phyloP scores from a whole-genome alignment of 35 echinoderm and acorn worm genomes.

The Patiria miniata region DNA sequence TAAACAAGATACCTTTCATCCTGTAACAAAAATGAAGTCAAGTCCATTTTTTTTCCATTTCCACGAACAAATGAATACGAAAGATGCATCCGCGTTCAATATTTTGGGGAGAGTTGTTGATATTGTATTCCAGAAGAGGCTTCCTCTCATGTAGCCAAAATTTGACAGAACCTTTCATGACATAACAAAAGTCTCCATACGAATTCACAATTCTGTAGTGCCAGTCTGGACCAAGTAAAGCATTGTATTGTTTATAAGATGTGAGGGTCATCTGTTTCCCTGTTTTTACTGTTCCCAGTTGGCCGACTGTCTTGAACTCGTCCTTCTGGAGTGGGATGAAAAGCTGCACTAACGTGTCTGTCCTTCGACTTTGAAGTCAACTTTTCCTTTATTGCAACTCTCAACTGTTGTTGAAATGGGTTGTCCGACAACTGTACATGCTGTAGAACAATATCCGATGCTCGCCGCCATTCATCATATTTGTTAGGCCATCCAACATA shows the following conservation, averaged over 20 bases:
- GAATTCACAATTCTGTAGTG: slow-evolving; percentile 3
- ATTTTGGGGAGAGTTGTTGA: not conserved
- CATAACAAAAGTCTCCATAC: not conserved
- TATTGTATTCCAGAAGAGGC: not conserved
- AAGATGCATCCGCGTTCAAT: not conserved
- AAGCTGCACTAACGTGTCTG: not conserved
- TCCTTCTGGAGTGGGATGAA: not conserved
- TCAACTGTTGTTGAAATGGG: not conserved
- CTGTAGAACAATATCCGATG: not conserved
- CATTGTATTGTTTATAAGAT: not conserved
- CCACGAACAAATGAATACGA: not conserved
- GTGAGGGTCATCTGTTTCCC: not conserved
- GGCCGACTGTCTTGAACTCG: not conserved
- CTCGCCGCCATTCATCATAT: not conserved
- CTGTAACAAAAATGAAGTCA: not conserved
- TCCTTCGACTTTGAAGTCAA: not conserved
- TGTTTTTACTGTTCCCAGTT: not conserved
- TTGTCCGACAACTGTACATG: not conserved
- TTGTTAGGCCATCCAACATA: not conserved
- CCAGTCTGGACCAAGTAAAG: not conserved
- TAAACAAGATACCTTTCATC: not conserved
- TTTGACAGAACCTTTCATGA: not conserved
- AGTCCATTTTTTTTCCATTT: not conserved
- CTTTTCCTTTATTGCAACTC: not conserved
- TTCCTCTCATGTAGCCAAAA: not conserved